Base-by-base conservation (phyloP, 2,113 vertebrate genomes). In the Phalacrocorax carbo region DNA sequence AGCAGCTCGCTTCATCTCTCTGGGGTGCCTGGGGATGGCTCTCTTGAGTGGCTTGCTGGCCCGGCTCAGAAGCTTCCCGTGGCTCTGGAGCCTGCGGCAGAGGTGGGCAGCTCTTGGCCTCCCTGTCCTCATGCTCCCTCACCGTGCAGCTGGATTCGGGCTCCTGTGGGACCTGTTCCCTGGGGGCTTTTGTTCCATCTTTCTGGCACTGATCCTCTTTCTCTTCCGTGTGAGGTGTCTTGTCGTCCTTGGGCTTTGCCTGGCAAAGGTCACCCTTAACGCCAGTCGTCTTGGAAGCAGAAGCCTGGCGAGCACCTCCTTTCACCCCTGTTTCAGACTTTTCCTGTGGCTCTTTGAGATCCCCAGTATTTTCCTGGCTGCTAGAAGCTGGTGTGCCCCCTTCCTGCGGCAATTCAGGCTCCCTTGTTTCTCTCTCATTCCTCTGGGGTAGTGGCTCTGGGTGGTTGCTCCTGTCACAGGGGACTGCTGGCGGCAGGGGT, bases 321-420 rank as follows among this genome's bases (percentile, higher is more conserved):
- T 54, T 78, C 26, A 42, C 22, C 3, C 4, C 21, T 7, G 7
- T 18, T 66, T 70, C 69, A 58, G 34, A 46, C 11, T 34, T 80
- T 17, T 57, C 46, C 40, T 10, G 57, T 8, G 34, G 58, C 52
- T 52, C 48, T 3, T 4, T 2, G 2, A 8, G 11, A 11, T 22
- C 40, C 7, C 3, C 5, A 4, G 10, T 17, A 6, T 70, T 79
- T 17, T 75, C 29, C 58, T 36, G 36, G 15, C 42, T 65, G 14
- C 22, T 34, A 2, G 51, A 22, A 21, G 48, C 13, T 21, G 25
- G 4, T 4, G 14, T 36, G 8, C 2, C 44, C 29, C 6, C 26
- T 52, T 27, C 9, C 9, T 1, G 5, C 1, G 6, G 22, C 0
- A 1, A 2, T 23, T 52, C 0, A 0, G 6, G 7, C 25, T 80